Percentiles rank a stretch among this genome's conserved stretches.
Conservation (phyloP, 1,140 invertebrate species). For the Bombus superbus region DNA sequence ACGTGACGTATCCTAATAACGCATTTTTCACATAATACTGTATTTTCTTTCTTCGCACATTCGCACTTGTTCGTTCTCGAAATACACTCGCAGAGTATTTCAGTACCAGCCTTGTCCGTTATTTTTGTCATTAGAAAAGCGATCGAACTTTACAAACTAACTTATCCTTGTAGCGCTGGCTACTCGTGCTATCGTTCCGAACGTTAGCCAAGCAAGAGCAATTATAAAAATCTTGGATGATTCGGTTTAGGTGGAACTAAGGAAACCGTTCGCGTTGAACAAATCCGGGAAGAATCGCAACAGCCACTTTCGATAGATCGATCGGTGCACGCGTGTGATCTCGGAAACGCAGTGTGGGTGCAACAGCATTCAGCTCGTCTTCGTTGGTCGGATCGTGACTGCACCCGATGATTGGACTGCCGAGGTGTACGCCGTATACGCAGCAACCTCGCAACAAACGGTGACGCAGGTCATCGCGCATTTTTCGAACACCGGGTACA, state of each 20-base stretch:
- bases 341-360: neutral
- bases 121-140: too few relatives aligned
- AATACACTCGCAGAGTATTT: too few relatives aligned
- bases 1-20: too few relatives aligned
- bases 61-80: too few relatives aligned
- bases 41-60: too few relatives aligned
- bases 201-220: neutral
- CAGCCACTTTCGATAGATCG: neutral
- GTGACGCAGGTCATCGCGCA: conserved; percentile 5
- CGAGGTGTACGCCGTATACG: conserved; percentile 15
- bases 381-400: conserved; percentile 11
- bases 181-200: neutral
- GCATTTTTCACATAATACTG: too few relatives aligned
- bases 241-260: neutral
- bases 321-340: neutral
- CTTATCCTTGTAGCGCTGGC: too few relatives aligned
- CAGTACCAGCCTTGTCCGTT: too few relatives aligned
- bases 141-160: too few relatives aligned
- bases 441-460: conserved; percentile 41
- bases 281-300: neutral
- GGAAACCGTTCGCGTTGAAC: too few relatives aligned
- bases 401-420: conserved; percentile 47
- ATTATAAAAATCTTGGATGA: neutral
- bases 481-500: conserved; percentile 59
- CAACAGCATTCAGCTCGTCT: neutral